Conservation (phyloP, 2,797 vertebrate genomes). For the Betta splendens region DNA sequence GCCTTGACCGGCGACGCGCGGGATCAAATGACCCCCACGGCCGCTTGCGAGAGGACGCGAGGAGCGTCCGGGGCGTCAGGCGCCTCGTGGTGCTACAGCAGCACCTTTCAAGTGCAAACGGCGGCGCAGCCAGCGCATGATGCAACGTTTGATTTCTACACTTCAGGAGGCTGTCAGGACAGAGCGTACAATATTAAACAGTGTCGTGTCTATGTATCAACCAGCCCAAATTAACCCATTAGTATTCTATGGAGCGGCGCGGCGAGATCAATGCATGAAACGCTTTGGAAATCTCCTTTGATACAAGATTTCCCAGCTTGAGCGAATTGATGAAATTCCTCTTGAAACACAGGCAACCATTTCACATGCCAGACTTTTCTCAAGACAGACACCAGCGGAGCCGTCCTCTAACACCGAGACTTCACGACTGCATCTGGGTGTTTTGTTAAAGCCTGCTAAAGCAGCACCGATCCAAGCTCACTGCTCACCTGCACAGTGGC, state of each 20-base stretch:
- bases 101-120: constrained; percentile 64
- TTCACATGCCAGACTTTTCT: constrained; percentile 69
- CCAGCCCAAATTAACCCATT: constrained; percentile 77
- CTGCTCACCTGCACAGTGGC: not conserved
- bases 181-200: constrained; percentile 71
- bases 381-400: constrained; percentile 51
- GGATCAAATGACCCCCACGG: constrained; percentile 55
- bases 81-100: constrained; percentile 40
- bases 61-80: constrained; percentile 58
- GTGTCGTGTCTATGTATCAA: constrained; percentile 70
- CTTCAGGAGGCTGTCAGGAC: constrained; percentile 71
- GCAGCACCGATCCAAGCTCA: constrained; percentile 10
- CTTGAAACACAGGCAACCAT: constrained; percentile 78
- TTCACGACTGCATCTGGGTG: constrained; percentile 13
- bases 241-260: constrained; percentile 69
- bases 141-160: constrained; percentile 74
- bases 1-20: constrained; percentile 23
- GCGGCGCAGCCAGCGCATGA: constrained; percentile 64
- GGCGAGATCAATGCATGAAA: constrained; percentile 77
- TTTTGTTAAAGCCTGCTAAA: constrained; percentile 16
- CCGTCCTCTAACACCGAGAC: constrained; percentile 43
- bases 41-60: constrained; percentile 53
- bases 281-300: constrained; percentile 82
- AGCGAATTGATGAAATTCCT: constrained; percentile 80
- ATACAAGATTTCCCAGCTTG: constrained; percentile 80